Conservation (phyloP, 1,140 invertebrate genomes). For the Drosophila melanogaster region Release_6_plus_ISO1_MT NC_004354.4:17194501-17195000, state of each 20-base stretch:
- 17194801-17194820: slow-evolving; percentile 14
- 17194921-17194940: slow-evolving; percentile 6
- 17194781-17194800: slow-evolving; percentile 9
- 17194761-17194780: slow-evolving; percentile 12
- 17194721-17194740: slow-evolving; percentile 2
- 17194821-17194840: slow-evolving; percentile 4
- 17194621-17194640: not conserved
- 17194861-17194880: not conserved
- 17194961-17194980: slow-evolving; percentile 25
- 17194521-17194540: not conserved
- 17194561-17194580: slow-evolving; percentile 2
- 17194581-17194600: slow-evolving; percentile 5
- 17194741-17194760: not conserved
- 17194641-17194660: not conserved
- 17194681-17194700: not conserved
- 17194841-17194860: not conserved
- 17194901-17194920: slow-evolving; percentile 1
- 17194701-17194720: slow-evolving; percentile 2
- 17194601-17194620: not conserved
- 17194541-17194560: not conserved
- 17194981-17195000: slow-evolving; percentile 20
- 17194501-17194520: slow-evolving; percentile 53
- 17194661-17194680: not conserved
- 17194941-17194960: slow-evolving; percentile 23
- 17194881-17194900: slow-evolving; percentile 1